Conservation (phyloP, 2,113 vertebrate genomes). For the Lamprotornis superbus region DNA sequence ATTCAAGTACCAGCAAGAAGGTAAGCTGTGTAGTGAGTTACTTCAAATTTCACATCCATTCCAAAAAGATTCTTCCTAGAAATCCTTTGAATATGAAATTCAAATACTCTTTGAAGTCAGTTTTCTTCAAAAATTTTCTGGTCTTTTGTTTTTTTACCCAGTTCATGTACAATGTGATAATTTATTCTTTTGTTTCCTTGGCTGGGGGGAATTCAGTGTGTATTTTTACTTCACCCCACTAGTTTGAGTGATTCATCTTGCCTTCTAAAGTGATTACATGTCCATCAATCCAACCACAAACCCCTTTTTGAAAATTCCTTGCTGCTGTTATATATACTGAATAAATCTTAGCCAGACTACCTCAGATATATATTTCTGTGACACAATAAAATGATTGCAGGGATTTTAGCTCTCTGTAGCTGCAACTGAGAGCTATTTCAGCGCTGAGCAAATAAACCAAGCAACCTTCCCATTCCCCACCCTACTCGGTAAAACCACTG, state of each 20-base stretch:
- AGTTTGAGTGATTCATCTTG: background rate
- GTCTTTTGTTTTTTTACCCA: background rate
- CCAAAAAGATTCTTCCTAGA: background rate
- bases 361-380: background rate
- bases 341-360: background rate
- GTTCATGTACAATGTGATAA: background rate
- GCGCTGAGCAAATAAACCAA: background rate
- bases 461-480: background rate
- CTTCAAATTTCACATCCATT: background rate
- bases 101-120: background rate
- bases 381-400: background rate
- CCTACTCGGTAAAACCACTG: background rate
- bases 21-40: background rate
- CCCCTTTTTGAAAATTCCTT: background rate
- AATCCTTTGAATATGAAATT: background rate
- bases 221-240: background rate
- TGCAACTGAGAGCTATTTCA: conserved; percentile 1
- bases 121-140: background rate
- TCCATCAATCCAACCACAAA: conserved; percentile 5
- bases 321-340: background rate
- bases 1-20: background rate
- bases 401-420: background rate
- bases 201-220: background rate
- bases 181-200: conserved; percentile 2
- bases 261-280: background rate